phyloP scores from a whole-genome alignment of 1,140 invertebrate species.

The Meloidogyne floridensis region DNA sequence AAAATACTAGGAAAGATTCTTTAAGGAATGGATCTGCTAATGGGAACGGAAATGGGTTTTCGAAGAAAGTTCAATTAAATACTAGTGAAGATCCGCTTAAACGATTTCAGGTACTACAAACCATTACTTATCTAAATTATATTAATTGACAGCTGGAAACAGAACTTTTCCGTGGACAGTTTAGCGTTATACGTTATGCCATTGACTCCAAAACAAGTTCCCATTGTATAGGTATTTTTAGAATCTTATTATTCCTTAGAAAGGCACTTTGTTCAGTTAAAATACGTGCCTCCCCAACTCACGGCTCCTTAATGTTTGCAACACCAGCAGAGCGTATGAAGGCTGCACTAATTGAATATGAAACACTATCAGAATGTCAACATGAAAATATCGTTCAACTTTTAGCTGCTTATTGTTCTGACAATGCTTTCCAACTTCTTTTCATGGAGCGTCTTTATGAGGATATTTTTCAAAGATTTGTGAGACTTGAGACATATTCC shows the following conservation, averaged over 20 bases:
- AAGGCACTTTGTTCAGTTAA: constrained; percentile 29
- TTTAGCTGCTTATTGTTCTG: constrained; percentile 40
- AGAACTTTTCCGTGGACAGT: constrained; percentile 60
- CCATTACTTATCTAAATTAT: neutral
- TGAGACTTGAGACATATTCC: constrained; percentile 58
- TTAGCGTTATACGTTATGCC: constrained; percentile 59
- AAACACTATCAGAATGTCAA: constrained; percentile 51
- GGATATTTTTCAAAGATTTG: constrained; percentile 64
- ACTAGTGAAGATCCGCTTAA: constrained; percentile 49
- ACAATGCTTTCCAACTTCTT: constrained; percentile 52
- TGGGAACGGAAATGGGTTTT: neutral
- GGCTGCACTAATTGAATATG: constrained; percentile 50
- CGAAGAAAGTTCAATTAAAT: constrained; percentile 27
- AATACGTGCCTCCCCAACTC: constrained; percentile 42
- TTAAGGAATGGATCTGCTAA: neutral
- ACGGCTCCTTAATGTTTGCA: constrained; percentile 27
- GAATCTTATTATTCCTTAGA: neutral
- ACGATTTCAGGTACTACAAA: constrained; percentile 53
- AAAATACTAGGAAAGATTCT: neutral
- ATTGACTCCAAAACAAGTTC: constrained; percentile 56
- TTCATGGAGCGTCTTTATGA: constrained; percentile 62
- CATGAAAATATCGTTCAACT: constrained; percentile 63
- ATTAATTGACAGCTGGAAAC: constrained; percentile 43
- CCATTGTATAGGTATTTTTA: constrained; percentile 41
- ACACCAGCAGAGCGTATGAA: constrained; percentile 31